Conservation (phyloP, 1,140 invertebrate genomes). For the Mizuhopecten yessoensis region DNA sequence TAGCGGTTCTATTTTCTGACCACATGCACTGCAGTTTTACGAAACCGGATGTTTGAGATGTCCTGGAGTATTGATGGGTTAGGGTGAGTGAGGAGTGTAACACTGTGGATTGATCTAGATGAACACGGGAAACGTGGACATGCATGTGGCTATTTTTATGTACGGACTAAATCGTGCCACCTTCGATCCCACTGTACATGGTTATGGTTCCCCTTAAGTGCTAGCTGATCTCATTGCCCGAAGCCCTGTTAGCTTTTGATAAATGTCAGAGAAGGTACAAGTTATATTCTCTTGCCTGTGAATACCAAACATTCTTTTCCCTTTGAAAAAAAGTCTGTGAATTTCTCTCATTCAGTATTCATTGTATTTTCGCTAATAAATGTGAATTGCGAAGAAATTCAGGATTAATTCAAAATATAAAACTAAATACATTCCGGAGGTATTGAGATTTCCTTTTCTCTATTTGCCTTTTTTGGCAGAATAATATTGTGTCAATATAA, state of each 20-base stretch:
- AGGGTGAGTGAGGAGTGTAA: not conserved
- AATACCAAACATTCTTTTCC: not conserved
- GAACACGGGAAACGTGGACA: not conserved
- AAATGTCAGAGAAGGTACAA: not conserved
- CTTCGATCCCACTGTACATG: not conserved
- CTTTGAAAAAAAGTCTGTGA: not conserved
- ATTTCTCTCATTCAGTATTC: not conserved
- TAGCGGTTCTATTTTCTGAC: not conserved
- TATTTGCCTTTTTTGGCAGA: not conserved
- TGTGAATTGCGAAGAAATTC: not conserved
- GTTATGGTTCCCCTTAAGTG: not conserved
- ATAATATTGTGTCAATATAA: not conserved
- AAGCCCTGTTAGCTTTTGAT: not conserved
- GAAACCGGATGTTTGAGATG: not conserved
- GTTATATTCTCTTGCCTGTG: not conserved
- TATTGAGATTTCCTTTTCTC: not conserved
- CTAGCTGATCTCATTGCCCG: not conserved
- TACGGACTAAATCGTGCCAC: not conserved
- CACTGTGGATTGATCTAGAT: not conserved
- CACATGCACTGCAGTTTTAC: not conserved
- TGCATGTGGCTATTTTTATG: not conserved
- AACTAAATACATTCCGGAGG: not conserved
- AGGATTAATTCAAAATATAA: not conserved
- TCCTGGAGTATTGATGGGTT: not conserved
- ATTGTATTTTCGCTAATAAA: not conserved